Percentiles rank a stretch among this genome's conserved stretches.
phyloP scores from a whole-genome alignment of 2,113 vertebrate species.

The Salminus brasiliensis region DNA sequence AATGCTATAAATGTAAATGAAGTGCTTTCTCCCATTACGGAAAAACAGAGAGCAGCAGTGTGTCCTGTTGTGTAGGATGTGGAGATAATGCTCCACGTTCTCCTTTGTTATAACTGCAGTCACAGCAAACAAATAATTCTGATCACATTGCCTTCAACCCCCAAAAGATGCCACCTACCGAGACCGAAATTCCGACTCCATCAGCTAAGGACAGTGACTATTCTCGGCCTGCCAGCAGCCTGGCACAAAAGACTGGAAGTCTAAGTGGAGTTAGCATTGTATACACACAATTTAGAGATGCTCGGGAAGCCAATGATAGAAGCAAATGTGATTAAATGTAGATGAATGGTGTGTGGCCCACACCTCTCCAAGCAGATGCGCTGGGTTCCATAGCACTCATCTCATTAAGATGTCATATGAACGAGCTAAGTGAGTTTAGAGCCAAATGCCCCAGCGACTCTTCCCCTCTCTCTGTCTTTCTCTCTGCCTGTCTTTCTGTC shows the following conservation, averaged over 20 bases:
- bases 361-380: constrained; percentile 55
- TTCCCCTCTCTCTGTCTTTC: constrained; percentile 34
- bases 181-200: neutral
- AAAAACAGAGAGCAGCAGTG: neutral
- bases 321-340: constrained; percentile 15
- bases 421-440: constrained; percentile 67
- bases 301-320: neutral
- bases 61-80: neutral
- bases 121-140: neutral
- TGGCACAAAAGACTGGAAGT: neutral
- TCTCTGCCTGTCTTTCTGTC: neutral
- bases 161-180: neutral
- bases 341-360: constrained; percentile 34
- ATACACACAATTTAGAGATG: neutral
- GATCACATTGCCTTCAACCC: neutral
- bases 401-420: constrained; percentile 78
- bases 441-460: constrained; percentile 68
- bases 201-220: neutral
- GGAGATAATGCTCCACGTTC: neutral
- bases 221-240: neutral
- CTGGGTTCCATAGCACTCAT: constrained; percentile 56
- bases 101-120: neutral
- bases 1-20: no score
- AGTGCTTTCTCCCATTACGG: no score
- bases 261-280: neutral